phyloP scores from a whole-genome alignment of 2,113 vertebrate genomes.

The Atlantisia rogersi region DNA sequence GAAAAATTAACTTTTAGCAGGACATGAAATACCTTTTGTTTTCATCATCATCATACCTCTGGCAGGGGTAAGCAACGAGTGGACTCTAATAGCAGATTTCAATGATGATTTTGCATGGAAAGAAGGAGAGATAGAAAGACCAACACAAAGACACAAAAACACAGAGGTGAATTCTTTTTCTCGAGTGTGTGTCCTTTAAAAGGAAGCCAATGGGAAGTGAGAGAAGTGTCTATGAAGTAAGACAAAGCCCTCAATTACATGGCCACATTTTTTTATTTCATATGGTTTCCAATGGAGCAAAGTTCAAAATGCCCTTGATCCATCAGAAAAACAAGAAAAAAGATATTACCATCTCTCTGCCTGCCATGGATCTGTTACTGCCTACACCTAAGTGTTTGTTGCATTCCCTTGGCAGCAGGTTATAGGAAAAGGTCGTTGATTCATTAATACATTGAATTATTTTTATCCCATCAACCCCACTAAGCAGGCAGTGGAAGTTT shows the following conservation, averaged over 20 bases:
- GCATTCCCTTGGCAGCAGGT: background rate
- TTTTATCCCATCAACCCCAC: background rate
- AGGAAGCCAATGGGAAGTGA: background rate
- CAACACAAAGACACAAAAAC: slow-evolving; percentile 67
- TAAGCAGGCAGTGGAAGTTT: background rate
- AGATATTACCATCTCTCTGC: background rate
- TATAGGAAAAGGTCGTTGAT: background rate
- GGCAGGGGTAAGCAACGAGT: slow-evolving; percentile 53
- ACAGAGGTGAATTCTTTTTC: slow-evolving; percentile 66
- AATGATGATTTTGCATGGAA: slow-evolving; percentile 66
- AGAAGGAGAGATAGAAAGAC: slow-evolving; percentile 60
- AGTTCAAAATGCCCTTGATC: slow-evolving; percentile 37
- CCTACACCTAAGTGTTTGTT: background rate
- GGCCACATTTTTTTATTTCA: background rate
- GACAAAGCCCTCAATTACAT: background rate
- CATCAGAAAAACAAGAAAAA: slow-evolving; percentile 16
- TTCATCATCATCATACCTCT: slow-evolving; percentile 21
- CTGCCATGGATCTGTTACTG: background rate
- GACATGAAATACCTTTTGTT: slow-evolving; percentile 34
- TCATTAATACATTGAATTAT: background rate
- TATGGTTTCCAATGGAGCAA: background rate
- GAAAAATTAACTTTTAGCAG: background rate
- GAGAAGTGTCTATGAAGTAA: background rate
- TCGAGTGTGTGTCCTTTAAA: slow-evolving; percentile 51
- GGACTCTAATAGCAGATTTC: slow-evolving; percentile 64